These are phyloP conservation scores for Octonoba sinensis DNA, from an alignment of 2,888 invertebrate species.

Conservation along the genomic window DNA sequence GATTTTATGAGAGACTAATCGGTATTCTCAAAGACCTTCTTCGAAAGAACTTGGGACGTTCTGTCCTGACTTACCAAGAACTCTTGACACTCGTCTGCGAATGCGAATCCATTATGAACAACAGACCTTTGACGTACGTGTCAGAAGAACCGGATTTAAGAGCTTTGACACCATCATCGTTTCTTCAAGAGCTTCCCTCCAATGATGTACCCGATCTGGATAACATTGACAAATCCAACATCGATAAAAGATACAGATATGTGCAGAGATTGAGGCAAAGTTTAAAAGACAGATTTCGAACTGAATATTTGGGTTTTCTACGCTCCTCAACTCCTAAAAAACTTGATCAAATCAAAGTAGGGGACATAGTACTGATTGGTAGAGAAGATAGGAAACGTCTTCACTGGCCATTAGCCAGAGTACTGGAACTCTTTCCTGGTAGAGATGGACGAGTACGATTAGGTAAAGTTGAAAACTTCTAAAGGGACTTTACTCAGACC, in stretches of 20 bases:
- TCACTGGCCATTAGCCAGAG: constrained; percentile 5
- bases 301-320: neutral
- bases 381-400: constrained; percentile 2
- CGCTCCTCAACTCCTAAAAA: neutral
- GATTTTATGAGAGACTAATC: neutral
- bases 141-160: neutral
- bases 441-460: neutral
- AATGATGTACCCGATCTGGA: neutral
- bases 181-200: neutral
- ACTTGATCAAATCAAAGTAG: neutral
- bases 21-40: constrained; percentile 1
- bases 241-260: constrained; percentile 1
- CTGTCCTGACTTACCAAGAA: constrained; percentile 7
- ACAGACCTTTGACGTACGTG: constrained; percentile 4
- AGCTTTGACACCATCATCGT: constrained; percentile 6
- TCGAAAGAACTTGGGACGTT: neutral
- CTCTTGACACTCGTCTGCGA: neutral
- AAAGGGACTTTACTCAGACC: neutral
- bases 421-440: neutral
- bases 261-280: neutral
- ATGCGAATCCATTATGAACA: constrained; percentile 6
- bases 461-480: neutral
- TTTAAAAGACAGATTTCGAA: neutral
- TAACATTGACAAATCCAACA: neutral
- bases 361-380: constrained; percentile 16